Evolutionary conservation across 2,113 vertebrate genomes (phyloP), one percentile per base, ranked within the genome.

Genomic region (Leiothrix lutea): DNA sequence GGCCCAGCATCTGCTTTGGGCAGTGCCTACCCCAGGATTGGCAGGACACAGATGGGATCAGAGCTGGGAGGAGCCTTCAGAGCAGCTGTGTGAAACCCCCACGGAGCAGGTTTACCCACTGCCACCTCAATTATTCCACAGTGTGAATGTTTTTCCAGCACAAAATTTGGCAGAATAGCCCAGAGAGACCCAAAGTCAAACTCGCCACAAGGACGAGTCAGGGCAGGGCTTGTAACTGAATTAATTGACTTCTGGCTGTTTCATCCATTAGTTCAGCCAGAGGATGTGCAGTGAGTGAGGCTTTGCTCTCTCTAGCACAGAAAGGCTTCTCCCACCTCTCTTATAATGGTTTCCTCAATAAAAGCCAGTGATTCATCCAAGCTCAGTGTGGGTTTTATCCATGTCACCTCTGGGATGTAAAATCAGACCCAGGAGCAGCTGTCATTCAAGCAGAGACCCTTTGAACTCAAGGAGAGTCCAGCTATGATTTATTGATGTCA

Each of bases 231-330:
- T 3, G 28, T 29, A 6, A 14, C 29, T 60, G 1, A 58, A 11
- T 77, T 90, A 69, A 54, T 71, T 87, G 69, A 53, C 54, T 72
- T 86, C 51, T 74, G 69, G 44, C 20, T 64, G 35, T 45, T 91
- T 35, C 61, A 47, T 58, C 91, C 65, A 29, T 74, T 60, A 53
- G 53, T 57, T 85, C 81, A 88, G 48, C 38, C 57, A 67, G 35
- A 75, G 33, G 35, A 62, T 33, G 19, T 28, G 62, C 17, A 29
- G 33, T n/a, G 44, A 47, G 45, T 7, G 23, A 90, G 72, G n/a
- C 19, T 33, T 54, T 85, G 42, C 44, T 82, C 38, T 33, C 57
- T 51, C 26, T 8, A 67, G 29, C 25, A 72, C 48, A 38, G 14
- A 45, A 58, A 64, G 10, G 24, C 9, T 9, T 69, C 42, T 88